Percentiles rank a stretch among this genome's conserved stretches.
Conservation (phyloP, 1,140 invertebrate genomes). For the Habropoda laboriosa region DNA sequence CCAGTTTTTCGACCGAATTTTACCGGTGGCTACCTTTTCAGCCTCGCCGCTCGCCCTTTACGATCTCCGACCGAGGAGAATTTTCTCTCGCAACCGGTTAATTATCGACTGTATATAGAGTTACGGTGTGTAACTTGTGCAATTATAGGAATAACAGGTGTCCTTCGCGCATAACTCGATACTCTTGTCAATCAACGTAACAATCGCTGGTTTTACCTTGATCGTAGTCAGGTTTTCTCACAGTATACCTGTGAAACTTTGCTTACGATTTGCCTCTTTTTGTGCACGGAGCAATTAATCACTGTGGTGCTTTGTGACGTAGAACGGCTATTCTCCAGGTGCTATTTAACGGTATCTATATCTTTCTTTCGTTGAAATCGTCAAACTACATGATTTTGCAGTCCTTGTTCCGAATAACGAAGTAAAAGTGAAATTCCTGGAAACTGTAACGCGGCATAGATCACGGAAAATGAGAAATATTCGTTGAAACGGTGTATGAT, state of each 20-base stretch:
- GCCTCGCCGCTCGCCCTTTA: too few species aligned
- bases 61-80: too few species aligned
- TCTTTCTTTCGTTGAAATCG: neutral
- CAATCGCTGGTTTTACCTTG: neutral
- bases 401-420: slow-evolving; percentile 5
- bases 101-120: neutral
- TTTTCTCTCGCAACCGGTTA: neutral
- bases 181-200: slow-evolving; percentile 23
- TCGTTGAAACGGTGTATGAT: too few species aligned
- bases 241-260: neutral
- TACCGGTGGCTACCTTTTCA: too few species aligned
- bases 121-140: neutral
- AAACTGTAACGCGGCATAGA: neutral
- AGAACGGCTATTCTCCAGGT: neutral
- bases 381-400: neutral
- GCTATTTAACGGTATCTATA: neutral
- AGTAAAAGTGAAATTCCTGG: neutral
- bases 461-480: too few species aligned
- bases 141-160: neutral
- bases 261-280: neutral
- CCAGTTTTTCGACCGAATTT: too few species aligned
- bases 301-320: neutral
- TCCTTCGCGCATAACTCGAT: neutral
- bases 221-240: neutral
- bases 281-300: slow-evolving; percentile 25